Evolutionary conservation across 2,797 vertebrate genomes (phyloP).

Genomic region (Sebastes diaconus): DNA sequence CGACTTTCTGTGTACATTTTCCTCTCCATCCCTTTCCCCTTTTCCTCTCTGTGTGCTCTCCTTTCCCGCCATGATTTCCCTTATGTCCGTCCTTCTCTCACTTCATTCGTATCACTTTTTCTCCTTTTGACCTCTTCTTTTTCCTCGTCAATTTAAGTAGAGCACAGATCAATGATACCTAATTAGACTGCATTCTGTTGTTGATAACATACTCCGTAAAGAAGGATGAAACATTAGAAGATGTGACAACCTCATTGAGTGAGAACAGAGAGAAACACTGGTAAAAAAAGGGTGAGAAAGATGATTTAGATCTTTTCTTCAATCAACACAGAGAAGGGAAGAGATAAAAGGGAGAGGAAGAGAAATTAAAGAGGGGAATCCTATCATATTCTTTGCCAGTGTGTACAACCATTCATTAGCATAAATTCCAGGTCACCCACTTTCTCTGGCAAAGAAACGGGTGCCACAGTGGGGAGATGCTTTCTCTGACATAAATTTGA

Average conservation of each 20-base stretch:
- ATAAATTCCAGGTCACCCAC: slow-evolving; percentile 83
- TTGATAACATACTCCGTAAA: slow-evolving; percentile 12
- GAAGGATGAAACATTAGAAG: slow-evolving; percentile 1
- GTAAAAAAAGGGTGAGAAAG: background rate
- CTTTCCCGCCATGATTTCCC: background rate
- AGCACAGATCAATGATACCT: slow-evolving; percentile 27
- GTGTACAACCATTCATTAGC: slow-evolving; percentile 75
- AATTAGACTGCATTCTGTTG: slow-evolving; percentile 22
- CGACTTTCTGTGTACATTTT: slow-evolving; percentile 8
- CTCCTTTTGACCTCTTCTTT: slow-evolving; percentile 7
- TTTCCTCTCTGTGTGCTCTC: background rate
- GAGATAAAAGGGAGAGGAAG: slow-evolving; percentile 36
- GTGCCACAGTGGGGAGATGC: slow-evolving; percentile 64
- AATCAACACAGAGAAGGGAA: slow-evolving; percentile 15
- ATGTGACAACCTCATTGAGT: slow-evolving; percentile 5
- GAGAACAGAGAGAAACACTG: background rate
- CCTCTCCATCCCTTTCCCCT: background rate
- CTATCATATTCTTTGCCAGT: slow-evolving; percentile 67
- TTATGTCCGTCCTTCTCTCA: background rate
- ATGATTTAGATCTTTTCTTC: slow-evolving; percentile 38
- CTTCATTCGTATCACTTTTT: background rate
- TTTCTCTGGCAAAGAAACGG: slow-evolving; percentile 75
- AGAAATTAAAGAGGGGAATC: slow-evolving; percentile 70
- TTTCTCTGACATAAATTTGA: slow-evolving; percentile 66
- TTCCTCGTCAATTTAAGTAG: slow-evolving; percentile 6